Base-by-base conservation (phyloP, 2,113 vertebrate species). In the Microtus ochrogaster region DNA sequence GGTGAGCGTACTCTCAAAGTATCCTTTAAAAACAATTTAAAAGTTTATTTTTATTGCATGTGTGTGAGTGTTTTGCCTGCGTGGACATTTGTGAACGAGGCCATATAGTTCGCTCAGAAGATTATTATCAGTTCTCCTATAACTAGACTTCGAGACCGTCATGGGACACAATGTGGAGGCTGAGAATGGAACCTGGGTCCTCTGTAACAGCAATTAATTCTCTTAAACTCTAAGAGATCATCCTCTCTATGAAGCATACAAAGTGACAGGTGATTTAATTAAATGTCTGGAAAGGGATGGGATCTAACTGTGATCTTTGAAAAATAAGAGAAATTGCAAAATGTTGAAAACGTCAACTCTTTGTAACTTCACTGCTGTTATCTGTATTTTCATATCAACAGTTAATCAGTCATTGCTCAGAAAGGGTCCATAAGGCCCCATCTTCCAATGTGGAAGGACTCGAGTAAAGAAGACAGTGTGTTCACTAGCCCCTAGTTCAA, bases 1-100 rank as follows among this genome's bases (percentile, higher is more conserved):
- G 95, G 98, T 98, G 83, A 96, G 96, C 19, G 19, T 63, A 30
- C 16, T 63, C 16, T 63, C 58, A 44, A 84, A 84, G 13, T 10
- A 5, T 28, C n/a, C 9, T 84, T 65, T 84, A 63, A 65, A 63
- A 84, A 63, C 81, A 65, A 44, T 19, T 83, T 83, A 44, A 65
- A 65, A 16, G 61, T 63, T 83, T 83, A 39, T 30, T 63, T 84
- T 63, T 63, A 61, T 41, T 61, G 26, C 13, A 19, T 44, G 58
- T 41, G 0, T 16, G 19, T 44, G 58, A 44, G n/a, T 63, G 81
- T 44, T 65, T 44, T 44, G 52, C 14, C 8, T 63, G 7, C 7
- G 28, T 28, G 24, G n/a, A 41, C 58, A 41, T 17, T 39, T 41
- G 5, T 84, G 39, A 24, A 84, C 4, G 14, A 17, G 11, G 7